Percentiles rank a stretch among this genome's conserved stretches.
These are phyloP conservation scores for Prunella strophiata DNA, from an alignment of 2,797 vertebrate species.

Conservation along the genomic window DNA sequence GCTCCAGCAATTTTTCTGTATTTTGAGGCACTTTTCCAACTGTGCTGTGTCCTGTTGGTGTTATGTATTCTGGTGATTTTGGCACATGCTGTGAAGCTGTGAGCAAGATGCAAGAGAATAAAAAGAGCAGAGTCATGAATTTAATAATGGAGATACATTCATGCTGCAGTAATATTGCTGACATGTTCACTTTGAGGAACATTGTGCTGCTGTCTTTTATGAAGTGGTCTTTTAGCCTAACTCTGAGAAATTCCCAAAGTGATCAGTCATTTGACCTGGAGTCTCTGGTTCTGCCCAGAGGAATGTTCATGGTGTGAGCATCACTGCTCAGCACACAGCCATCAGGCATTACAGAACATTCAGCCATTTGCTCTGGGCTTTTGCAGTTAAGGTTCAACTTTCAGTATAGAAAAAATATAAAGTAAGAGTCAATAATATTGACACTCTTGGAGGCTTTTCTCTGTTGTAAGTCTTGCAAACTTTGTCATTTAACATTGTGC, in stretches of 20 bases:
- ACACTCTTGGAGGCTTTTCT: neutral
- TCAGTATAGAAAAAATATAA: neutral
- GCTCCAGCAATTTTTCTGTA: neutral
- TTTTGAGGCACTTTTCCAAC: neutral
- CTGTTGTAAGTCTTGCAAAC: neutral
- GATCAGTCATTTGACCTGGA: neutral
- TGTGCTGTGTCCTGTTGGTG: neutral
- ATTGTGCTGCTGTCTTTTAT: neutral
- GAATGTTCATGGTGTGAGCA: rapidly evolving
- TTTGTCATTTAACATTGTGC: neutral
- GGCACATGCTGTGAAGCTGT: neutral
- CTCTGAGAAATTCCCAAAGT: neutral
- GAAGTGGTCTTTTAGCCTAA: neutral
- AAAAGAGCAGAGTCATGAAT: neutral
- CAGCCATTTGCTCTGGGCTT: neutral
- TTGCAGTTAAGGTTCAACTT: neutral
- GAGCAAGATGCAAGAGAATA: neutral
- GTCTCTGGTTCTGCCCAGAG: neutral
- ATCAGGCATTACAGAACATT: neutral
- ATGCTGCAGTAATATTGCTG: neutral
- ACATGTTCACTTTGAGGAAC: neutral
- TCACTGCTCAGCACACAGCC: neutral
- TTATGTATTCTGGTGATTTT: neutral
- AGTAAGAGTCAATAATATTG: neutral
- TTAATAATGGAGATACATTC: neutral